phyloP scores from a whole-genome alignment of 2,888 invertebrate genomes.

The Parnassius orleans region DNA sequence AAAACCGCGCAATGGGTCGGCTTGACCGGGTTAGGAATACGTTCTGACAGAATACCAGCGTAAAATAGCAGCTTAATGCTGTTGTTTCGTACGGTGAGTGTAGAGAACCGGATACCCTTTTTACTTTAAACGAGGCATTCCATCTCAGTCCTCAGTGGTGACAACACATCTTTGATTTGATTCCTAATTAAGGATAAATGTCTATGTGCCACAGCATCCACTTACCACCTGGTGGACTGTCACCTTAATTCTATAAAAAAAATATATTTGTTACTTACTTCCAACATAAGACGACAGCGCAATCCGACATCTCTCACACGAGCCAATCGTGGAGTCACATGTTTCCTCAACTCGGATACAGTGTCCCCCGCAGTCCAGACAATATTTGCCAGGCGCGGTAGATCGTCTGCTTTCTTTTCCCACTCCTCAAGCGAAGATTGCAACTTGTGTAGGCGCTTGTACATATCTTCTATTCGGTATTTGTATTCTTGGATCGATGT shows the following conservation, averaged over 20 bases:
- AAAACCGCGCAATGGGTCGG: too few relatives aligned
- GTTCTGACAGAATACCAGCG: too few relatives aligned
- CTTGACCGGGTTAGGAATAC: too few relatives aligned
- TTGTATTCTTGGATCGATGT: constrained; percentile 65
- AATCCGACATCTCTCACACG: constrained; percentile 52
- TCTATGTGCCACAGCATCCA: too few relatives aligned
- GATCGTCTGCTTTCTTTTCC: constrained; percentile 66
- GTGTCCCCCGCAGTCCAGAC: constrained; percentile 73
- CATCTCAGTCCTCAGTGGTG: too few relatives aligned
- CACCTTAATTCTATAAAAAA: background rate
- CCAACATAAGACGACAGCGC: constrained; percentile 58
- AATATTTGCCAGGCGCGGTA: constrained; percentile 65
- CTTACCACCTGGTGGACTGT: too few relatives aligned
- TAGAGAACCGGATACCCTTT: too few relatives aligned
- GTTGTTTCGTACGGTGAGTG: too few relatives aligned
- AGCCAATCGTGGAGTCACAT: constrained; percentile 58
- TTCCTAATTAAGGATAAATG: too few relatives aligned
- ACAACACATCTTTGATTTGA: too few relatives aligned
- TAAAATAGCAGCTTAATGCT: too few relatives aligned
- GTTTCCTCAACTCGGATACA: constrained; percentile 72
- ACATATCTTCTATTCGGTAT: constrained; percentile 57
- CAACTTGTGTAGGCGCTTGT: constrained; percentile 48
- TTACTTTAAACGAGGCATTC: too few relatives aligned
- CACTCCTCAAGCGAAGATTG: constrained; percentile 50
- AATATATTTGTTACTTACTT: constrained; percentile 42